A percentile compares a stretch with the other conserved stretches of the same genome.
phyloP scores from a whole-genome alignment of 2,888 invertebrate genomes.

The Linnaemya vulpina region DNA sequence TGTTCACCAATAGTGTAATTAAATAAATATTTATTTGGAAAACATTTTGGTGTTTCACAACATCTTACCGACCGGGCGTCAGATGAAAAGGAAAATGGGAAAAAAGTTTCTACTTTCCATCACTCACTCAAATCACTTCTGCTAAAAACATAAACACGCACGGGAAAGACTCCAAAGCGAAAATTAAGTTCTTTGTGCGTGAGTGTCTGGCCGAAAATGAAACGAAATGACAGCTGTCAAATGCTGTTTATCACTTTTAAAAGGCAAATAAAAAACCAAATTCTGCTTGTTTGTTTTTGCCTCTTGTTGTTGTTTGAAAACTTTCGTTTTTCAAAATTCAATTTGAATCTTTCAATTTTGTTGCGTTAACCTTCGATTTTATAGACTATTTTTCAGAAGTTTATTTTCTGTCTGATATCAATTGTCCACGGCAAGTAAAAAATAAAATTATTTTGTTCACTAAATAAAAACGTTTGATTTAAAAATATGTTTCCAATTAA shows the following conservation, averaged over 20 bases:
- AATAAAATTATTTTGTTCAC: too few species aligned
- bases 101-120: constrained; percentile 57
- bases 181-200: constrained; percentile 41
- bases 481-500: too few species aligned
- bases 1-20: constrained; percentile 25
- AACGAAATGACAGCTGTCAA: constrained; percentile 71
- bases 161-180: constrained; percentile 43
- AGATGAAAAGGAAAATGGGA: constrained; percentile 12
- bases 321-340: constrained; percentile 4
- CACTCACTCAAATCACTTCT: constrained; percentile 43
- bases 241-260: constrained; percentile 67
- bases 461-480: too few species aligned
- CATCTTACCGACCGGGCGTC: constrained; percentile 9
- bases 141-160: neutral
- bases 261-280: constrained; percentile 53
- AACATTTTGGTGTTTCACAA: constrained; percentile 48
- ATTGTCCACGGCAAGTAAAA: too few species aligned
- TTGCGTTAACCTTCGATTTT: constrained; percentile 27
- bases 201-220: constrained; percentile 9
- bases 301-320: neutral
- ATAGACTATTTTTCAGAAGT: constrained; percentile 42
- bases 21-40: constrained; percentile 60
- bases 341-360: constrained; percentile 3
- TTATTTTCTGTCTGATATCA: neutral
- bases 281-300: constrained; percentile 15